Percentiles rank a stretch among this genome's conserved stretches.
These are phyloP conservation scores for Capitella teleta DNA, from an alignment of 1,140 invertebrate genomes.

Conservation along the genomic window DNA sequence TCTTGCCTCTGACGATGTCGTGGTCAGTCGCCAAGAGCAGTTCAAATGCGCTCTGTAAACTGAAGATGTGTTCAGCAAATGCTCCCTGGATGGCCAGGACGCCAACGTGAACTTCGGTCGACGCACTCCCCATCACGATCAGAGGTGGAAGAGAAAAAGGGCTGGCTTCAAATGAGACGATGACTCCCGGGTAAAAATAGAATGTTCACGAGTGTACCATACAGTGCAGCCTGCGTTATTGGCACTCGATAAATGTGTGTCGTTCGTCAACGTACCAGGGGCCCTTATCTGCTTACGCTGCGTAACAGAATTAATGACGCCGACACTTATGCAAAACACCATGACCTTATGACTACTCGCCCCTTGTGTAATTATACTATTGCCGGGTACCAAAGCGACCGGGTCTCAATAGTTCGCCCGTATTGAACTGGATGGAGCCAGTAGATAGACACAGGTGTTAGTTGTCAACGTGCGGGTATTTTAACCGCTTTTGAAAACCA, in stretches of 20 bases:
- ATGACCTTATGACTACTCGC: too few species aligned
- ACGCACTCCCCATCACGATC: too few species aligned
- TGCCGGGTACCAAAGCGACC: too few species aligned
- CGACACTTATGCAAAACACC: too few species aligned
- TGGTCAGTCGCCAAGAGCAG: not conserved
- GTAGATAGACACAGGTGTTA: too few species aligned
- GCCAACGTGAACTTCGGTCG: conserved; percentile 13
- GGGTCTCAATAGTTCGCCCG: too few species aligned
- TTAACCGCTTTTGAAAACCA: too few species aligned
- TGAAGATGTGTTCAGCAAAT: conserved; percentile 26
- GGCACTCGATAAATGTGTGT: not conserved
- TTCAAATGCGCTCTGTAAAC: conserved; percentile 17
- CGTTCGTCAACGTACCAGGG: not conserved
- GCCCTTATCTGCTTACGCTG: not conserved
- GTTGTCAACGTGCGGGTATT: too few species aligned
- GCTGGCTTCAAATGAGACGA: too few species aligned
- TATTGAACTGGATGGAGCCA: too few species aligned
- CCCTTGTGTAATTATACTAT: too few species aligned
- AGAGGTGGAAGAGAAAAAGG: not conserved
- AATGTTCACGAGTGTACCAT: not conserved
- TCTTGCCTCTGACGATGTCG: conserved; percentile 14
- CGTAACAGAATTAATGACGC: too few species aligned
- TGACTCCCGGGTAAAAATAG: not conserved
- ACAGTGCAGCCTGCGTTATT: not conserved
- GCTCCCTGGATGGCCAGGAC: conserved; percentile 29